Percentiles rank a stretch among this genome's conserved stretches.
Evolutionary conservation across 2,797 vertebrate species (phyloP).

Genomic region (Aldrovandia affinis): DNA sequence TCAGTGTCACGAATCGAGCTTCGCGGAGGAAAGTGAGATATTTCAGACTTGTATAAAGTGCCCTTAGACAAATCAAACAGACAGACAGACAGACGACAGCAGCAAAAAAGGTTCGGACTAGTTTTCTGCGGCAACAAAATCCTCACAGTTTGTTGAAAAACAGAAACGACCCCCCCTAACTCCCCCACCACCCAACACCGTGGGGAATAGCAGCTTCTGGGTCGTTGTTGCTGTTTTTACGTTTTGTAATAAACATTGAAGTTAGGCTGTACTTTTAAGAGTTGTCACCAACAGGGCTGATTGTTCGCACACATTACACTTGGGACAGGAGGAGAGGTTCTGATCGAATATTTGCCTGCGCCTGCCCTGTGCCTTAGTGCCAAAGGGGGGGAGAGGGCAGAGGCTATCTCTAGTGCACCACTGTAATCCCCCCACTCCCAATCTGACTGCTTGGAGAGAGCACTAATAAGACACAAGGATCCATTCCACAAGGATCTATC

Average conservation of each 20-base stretch:
- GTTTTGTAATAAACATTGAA: not conserved
- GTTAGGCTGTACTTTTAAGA: not conserved
- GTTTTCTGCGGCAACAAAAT: conserved; percentile 26
- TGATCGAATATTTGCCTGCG: not conserved
- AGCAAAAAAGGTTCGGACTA: conserved; percentile 23
- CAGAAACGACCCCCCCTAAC: conserved; percentile 1
- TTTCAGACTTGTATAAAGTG: conserved; percentile 36
- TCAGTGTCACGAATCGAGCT: conserved; percentile 38
- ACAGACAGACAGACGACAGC: conserved; percentile 40
- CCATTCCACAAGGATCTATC: no score
- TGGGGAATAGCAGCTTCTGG: not conserved
- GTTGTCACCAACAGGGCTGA: not conserved
- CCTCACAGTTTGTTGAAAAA: conserved; percentile 69
- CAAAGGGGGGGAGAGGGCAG: not conserved
- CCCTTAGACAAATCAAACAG: conserved; percentile 39
- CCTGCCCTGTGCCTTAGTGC: not conserved
- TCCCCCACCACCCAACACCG: not conserved
- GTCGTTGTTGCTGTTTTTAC: not conserved
- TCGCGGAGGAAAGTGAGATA: conserved; percentile 29
- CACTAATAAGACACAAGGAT: no score
- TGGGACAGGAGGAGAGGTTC: not conserved
- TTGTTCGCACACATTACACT: not conserved
- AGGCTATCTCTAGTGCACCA: not conserved
- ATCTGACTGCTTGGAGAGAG: no score
- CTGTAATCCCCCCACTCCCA: no score